Conservation (phyloP, 2,888 invertebrate genomes). For the Macrophya annulata region DNA sequence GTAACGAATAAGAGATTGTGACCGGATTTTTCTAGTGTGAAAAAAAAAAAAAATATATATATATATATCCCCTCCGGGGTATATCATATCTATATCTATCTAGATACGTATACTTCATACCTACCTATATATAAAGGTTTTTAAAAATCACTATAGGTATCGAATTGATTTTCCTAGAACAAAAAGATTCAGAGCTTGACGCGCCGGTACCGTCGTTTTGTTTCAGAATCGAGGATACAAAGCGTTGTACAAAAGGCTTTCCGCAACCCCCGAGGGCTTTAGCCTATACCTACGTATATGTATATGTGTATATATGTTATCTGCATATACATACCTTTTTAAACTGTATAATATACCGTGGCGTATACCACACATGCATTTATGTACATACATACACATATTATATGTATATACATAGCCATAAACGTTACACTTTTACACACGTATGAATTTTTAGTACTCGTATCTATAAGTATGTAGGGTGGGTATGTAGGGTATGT, state of each 20-base stretch:
- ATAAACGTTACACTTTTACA: neutral
- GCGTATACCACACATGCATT: too few relatives aligned
- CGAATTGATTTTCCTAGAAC: conserved; percentile 26
- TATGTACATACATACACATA: neutral
- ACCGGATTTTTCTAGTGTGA: neutral
- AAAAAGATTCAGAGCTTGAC: conserved; percentile 32
- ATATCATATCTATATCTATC: neutral
- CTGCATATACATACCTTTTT: neutral
- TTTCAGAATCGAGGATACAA: conserved; percentile 34
- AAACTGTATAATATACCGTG: neutral
- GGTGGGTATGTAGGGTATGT: neutral
- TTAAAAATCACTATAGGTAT: conserved; percentile 32
- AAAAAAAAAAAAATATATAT: neutral
- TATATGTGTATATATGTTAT: neutral
- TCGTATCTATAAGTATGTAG: neutral
- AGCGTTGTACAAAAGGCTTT: conserved; percentile 50
- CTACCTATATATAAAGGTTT: neutral
- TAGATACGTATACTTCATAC: neutral
- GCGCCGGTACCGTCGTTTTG: conserved; percentile 19
- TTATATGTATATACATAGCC: neutral
- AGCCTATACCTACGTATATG: neutral
- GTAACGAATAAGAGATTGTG: neutral
- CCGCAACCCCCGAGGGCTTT: conserved; percentile 44
- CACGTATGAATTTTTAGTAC: neutral
- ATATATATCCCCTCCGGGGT: neutral